Percentiles rank a stretch among this genome's conserved stretches.
Evolutionary conservation across 2,888 invertebrate genomes (phyloP).

Genomic region (Linnaemya tessellans): DNA sequence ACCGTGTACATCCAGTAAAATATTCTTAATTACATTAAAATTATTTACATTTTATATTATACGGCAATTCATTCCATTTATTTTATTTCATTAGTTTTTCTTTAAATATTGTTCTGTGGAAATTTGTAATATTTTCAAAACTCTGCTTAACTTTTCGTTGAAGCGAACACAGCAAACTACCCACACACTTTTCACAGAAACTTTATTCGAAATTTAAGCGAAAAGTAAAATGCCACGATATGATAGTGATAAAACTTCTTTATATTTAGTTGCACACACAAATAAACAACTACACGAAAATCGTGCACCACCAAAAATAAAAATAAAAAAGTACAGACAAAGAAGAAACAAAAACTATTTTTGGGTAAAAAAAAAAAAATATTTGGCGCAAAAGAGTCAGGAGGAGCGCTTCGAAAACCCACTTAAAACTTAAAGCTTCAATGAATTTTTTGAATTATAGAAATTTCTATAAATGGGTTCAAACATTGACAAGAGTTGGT

Average conservation of each 20-base stretch:
- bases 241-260: constrained; percentile 26
- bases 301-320: constrained; percentile 21
- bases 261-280: constrained; percentile 6
- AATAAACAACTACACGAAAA: not conserved
- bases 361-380: not conserved
- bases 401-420: constrained; percentile 20
- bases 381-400: not conserved
- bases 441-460: constrained; percentile 62
- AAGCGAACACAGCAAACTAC: not conserved
- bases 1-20: too few relatives aligned
- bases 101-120: too few relatives aligned
- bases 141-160: not conserved
- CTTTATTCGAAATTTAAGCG: constrained; percentile 6
- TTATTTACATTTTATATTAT: too few relatives aligned
- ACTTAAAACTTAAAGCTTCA: constrained; percentile 68
- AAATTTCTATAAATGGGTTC: constrained; percentile 52
- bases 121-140: not conserved
- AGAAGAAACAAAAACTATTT: not conserved
- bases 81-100: too few relatives aligned
- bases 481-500: constrained; percentile 32
- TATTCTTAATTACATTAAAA: too few relatives aligned
- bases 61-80: too few relatives aligned
- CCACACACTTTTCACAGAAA: constrained; percentile 5
- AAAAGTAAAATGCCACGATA: constrained; percentile 15
- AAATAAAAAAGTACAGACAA: not conserved